Evolutionary conservation across 2,113 vertebrate genomes (phyloP).

Genomic region (Aldabrachelys gigantea): DNA sequence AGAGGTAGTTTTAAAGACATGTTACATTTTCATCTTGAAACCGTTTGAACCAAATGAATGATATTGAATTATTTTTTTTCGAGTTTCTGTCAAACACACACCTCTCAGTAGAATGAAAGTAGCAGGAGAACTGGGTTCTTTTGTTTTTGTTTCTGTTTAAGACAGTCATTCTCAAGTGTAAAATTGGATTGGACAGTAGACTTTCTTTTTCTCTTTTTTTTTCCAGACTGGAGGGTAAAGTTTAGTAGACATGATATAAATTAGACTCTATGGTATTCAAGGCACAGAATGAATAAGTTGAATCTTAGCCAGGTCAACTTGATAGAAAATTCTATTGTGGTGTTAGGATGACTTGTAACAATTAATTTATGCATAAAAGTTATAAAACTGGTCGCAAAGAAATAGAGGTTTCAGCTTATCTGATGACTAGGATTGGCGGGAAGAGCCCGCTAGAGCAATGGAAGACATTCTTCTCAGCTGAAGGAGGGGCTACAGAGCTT

Average conservation of each 20-base stretch:
- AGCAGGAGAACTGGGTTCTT: conserved; percentile 12
- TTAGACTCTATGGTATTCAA: conserved; percentile 1
- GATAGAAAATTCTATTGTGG: neutral
- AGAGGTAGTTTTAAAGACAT: neutral
- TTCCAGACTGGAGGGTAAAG: neutral
- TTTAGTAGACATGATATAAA: conserved; percentile 26
- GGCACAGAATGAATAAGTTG: neutral
- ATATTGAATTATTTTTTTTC: conserved; percentile 54
- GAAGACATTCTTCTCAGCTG: neutral
- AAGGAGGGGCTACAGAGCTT: neutral
- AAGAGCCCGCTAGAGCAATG: neutral
- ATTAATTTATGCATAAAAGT: neutral
- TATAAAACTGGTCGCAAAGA: neutral
- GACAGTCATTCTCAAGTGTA: conserved; percentile 26
- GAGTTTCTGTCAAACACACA: conserved; percentile 49
- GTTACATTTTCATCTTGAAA: conserved; percentile 39
- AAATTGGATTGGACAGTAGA: conserved; percentile 12
- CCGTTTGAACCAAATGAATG: conserved; percentile 22
- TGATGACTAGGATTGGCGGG: neutral
- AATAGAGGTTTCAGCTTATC: neutral
- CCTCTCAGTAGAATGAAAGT: conserved; percentile 43
- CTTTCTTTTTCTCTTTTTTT: neutral
- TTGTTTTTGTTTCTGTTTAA: conserved; percentile 11
- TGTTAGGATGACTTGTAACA: neutral
- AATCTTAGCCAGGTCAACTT: neutral